phyloP scores from a whole-genome alignment of 2,888 invertebrate genomes.

The Antitype chi region DNA sequence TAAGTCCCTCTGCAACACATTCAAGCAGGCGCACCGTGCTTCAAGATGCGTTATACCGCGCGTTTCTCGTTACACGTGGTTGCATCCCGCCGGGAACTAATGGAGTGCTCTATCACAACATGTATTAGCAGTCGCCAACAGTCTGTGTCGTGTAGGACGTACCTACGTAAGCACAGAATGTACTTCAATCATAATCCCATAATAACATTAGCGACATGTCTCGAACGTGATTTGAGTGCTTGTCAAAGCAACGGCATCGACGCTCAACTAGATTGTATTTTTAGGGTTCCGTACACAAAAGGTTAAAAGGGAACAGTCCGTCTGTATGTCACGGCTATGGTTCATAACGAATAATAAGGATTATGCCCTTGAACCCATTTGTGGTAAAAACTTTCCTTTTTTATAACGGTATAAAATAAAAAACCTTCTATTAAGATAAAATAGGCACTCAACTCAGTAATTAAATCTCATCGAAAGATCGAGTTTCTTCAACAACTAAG shows the following conservation, averaged over 20 bases:
- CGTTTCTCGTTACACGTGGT: not conserved
- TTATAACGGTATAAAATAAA: not conserved
- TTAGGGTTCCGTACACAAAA: not conserved
- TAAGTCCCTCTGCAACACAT: not conserved
- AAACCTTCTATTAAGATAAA: not conserved
- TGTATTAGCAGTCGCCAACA: slow-evolving; percentile 9
- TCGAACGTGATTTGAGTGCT: slow-evolving; percentile 46
- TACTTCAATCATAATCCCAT: slow-evolving; percentile 36
- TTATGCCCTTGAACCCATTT: not conserved
- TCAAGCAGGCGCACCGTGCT: not conserved
- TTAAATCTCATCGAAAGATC: not conserved
- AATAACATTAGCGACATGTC: slow-evolving; percentile 17
- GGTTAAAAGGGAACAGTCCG: not conserved
- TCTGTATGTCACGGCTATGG: not conserved
- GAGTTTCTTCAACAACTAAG: not conserved
- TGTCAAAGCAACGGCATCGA: slow-evolving; percentile 14
- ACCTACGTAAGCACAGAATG: slow-evolving; percentile 7
- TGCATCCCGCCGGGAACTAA: not conserved
- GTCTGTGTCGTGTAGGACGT: not conserved
- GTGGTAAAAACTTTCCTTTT: not conserved
- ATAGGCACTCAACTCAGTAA: not conserved
- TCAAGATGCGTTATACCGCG: not conserved
- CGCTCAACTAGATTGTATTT: slow-evolving; percentile 27
- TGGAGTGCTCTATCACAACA: slow-evolving; percentile 12
- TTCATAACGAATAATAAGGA: not conserved